phyloP scores from a whole-genome alignment of 2,113 vertebrate genomes.

The Paramisgurnus dabryanus region DNA sequence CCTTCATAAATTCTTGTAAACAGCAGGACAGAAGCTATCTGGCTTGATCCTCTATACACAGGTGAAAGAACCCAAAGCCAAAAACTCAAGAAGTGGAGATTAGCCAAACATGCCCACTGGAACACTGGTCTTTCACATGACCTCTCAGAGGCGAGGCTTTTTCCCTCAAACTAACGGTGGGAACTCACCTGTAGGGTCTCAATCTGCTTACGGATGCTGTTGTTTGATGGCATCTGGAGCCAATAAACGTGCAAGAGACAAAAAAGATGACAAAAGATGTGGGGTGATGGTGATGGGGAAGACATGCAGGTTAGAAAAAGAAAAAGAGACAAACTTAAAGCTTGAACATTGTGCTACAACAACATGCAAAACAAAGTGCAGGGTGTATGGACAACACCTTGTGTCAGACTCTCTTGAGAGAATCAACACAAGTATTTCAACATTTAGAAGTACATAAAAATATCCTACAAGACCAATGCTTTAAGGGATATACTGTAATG shows the following conservation, averaged over 20 bases:
- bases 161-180: conserved; percentile 48
- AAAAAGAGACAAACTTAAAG: conserved; percentile 77
- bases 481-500: too few relatives aligned
- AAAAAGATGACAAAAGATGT: conserved; percentile 69
- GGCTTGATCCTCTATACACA: background rate
- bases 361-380: conserved; percentile 25
- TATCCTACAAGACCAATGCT: background rate
- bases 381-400: conserved; percentile 4
- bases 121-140: conserved; percentile 44
- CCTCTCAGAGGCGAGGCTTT: conserved; percentile 16
- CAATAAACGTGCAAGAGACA: conserved; percentile 88
- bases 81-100: background rate
- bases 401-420: background rate
- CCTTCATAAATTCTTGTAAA: too few relatives aligned
- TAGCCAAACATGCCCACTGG: background rate
- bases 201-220: conserved; percentile 99
- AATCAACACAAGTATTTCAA: conserved; percentile 8
- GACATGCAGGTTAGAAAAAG: conserved; percentile 74
- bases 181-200: conserved; percentile 99
- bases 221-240: conserved; percentile 99
- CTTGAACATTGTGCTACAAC: conserved; percentile 45
- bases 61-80: background rate
- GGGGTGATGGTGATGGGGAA: conserved; percentile 66
- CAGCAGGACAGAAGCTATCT: background rate
- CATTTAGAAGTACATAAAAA: conserved; percentile 1